Conservation (phyloP, 2,113 vertebrate species). For the Sceloporus tristichus region DNA sequence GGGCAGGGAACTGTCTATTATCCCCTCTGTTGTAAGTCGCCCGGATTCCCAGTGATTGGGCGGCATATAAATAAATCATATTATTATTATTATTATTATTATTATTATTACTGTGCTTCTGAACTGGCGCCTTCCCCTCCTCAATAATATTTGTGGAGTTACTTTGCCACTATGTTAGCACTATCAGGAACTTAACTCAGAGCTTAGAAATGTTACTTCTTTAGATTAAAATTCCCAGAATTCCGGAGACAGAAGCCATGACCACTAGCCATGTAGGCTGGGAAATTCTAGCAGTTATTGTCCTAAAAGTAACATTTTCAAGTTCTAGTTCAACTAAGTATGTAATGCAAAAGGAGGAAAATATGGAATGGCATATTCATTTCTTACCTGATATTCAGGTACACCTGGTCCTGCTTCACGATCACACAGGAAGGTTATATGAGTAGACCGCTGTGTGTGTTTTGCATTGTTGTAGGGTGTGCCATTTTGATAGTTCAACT, state of each 20-base stretch:
- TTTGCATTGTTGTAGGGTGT: conserved; percentile 85
- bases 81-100: too few relatives aligned
- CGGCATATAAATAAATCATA: too few relatives aligned
- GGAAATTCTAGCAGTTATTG: background rate
- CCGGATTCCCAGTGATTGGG: too few relatives aligned
- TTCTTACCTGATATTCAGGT: conserved; percentile 91
- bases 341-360: background rate
- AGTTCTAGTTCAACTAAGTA: background rate
- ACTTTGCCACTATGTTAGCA: background rate
- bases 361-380: background rate
- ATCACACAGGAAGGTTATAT: conserved; percentile 95
- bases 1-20: too few relatives aligned
- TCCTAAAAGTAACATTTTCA: too few relatives aligned
- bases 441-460: conserved; percentile 83
- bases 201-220: too few relatives aligned
- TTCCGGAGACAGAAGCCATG: too few relatives aligned
- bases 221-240: too few relatives aligned
- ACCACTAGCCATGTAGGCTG: too few relatives aligned
- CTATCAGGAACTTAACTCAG: background rate
- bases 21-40: too few relatives aligned
- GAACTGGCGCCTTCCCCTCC: background rate
- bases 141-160: background rate
- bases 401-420: conserved; percentile 81
- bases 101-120: background rate
- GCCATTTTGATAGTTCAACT: conserved; percentile 88